Conservation (phyloP, 1,140 invertebrate species). For the Dreissena rostriformis region DNA sequence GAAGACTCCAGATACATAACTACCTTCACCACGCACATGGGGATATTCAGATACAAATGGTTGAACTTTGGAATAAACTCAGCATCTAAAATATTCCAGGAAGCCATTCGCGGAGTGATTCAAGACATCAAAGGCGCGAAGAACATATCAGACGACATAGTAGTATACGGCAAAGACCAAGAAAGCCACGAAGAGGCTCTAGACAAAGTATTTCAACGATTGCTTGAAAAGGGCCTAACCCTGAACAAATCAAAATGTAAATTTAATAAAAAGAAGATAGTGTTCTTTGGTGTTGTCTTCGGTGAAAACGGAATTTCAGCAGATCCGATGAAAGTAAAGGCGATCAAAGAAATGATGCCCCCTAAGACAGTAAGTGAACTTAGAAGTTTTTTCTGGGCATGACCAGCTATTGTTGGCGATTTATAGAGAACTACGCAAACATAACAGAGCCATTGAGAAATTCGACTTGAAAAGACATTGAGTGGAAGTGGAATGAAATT, state of each 20-base stretch:
- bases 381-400: conserved; percentile 31
- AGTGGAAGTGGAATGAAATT: background rate
- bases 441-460: background rate
- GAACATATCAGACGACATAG: conserved; percentile 67
- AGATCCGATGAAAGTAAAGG: conserved; percentile 54
- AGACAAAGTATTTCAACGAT: conserved; percentile 9
- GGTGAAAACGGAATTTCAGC: conserved; percentile 32
- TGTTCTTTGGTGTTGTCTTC: conserved; percentile 66
- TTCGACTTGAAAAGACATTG: background rate
- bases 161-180: conserved; percentile 51
- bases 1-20: conserved; percentile 49
- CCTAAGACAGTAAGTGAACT: conserved; percentile 50
- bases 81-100: conserved; percentile 50
- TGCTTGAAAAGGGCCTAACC: background rate
- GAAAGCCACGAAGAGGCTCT: conserved; percentile 66
- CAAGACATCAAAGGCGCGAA: conserved; percentile 45
- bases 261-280: conserved; percentile 54
- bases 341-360: conserved; percentile 10
- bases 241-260: conserved; percentile 45
- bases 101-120: conserved; percentile 38
- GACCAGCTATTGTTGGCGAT: conserved; percentile 1
- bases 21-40: conserved; percentile 52
- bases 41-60: conserved; percentile 46
- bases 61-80: conserved; percentile 53
- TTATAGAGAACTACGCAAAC: background rate